Conservation (phyloP, 2,113 vertebrate species). For the Syrmaticus mikado region DNA sequence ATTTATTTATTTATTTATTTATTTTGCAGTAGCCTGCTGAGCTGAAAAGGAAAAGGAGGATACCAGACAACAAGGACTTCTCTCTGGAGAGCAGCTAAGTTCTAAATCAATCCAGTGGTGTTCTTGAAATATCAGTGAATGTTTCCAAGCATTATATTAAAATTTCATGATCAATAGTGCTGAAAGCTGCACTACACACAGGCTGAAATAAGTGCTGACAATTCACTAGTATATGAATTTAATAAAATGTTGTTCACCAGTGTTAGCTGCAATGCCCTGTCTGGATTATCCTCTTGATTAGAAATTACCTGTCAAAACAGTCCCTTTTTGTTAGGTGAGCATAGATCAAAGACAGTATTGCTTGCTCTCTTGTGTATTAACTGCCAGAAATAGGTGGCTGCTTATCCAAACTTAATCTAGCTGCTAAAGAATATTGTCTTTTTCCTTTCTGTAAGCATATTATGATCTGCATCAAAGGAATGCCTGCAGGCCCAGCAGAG, state of each 20-base stretch:
- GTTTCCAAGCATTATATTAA: conserved; percentile 81
- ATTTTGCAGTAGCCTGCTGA: neutral
- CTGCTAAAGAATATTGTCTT: neutral
- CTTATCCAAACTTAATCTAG: conserved; percentile 34
- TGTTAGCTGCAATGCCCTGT: conserved; percentile 30
- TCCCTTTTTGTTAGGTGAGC: conserved; percentile 41
- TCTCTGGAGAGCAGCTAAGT: conserved; percentile 14
- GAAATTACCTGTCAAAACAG: conserved; percentile 63
- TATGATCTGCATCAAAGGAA: neutral
- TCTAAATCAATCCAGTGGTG: conserved; percentile 65
- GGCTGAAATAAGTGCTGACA: conserved; percentile 75
- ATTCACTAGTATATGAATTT: conserved; percentile 71
- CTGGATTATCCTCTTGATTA: conserved; percentile 63
- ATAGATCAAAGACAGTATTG: conserved; percentile 21
- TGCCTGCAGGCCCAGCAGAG: neutral
- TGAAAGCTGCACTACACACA: conserved; percentile 66
- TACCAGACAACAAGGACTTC: neutral
- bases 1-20: neutral
- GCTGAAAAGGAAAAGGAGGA: neutral
- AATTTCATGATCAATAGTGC: conserved; percentile 80
- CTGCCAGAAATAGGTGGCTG: conserved; percentile 31
- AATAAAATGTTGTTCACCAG: conserved; percentile 70
- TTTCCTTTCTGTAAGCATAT: neutral
- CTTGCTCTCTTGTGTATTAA: conserved; percentile 43
- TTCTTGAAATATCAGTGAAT: conserved; percentile 74